Evolutionary conservation across 2,797 vertebrate genomes (phyloP).

Genomic region (Pangasius mekongensis): DNA sequence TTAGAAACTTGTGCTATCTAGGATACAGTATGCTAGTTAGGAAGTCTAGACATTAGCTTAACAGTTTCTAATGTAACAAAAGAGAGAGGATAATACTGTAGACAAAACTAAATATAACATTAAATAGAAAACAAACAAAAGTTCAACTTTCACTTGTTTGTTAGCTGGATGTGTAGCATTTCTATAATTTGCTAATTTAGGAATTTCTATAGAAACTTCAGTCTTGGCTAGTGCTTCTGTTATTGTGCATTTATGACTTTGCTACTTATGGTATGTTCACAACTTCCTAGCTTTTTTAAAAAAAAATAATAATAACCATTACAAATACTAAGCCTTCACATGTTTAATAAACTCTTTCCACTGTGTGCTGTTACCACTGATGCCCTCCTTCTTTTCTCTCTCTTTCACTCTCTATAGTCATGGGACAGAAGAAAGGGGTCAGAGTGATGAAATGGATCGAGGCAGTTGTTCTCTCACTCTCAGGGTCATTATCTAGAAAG

Average conservation of each 20-base stretch:
- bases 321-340: background rate
- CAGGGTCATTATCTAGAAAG: slow-evolving; percentile 94
- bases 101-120: background rate
- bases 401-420: slow-evolving; percentile 56
- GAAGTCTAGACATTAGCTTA: background rate
- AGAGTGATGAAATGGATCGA: slow-evolving; percentile 85
- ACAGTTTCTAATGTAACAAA: background rate
- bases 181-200: background rate
- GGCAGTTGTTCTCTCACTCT: slow-evolving; percentile 85
- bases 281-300: background rate
- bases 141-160: background rate
- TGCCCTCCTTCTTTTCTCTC: slow-evolving; percentile 24
- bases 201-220: background rate
- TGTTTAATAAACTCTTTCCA: background rate
- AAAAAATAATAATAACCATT: background rate
- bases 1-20: background rate
- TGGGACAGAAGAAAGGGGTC: slow-evolving; percentile 71
- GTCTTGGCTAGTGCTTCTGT: background rate
- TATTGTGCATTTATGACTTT: background rate
- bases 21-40: background rate
- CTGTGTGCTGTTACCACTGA: slow-evolving; percentile 10
- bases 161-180: background rate
- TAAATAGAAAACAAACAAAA: background rate
- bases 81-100: background rate
- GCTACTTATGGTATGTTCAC: background rate